These are phyloP conservation scores for Ophion costatus DNA, from an alignment of 2,888 invertebrate species.

Conservation along the genomic window DNA sequence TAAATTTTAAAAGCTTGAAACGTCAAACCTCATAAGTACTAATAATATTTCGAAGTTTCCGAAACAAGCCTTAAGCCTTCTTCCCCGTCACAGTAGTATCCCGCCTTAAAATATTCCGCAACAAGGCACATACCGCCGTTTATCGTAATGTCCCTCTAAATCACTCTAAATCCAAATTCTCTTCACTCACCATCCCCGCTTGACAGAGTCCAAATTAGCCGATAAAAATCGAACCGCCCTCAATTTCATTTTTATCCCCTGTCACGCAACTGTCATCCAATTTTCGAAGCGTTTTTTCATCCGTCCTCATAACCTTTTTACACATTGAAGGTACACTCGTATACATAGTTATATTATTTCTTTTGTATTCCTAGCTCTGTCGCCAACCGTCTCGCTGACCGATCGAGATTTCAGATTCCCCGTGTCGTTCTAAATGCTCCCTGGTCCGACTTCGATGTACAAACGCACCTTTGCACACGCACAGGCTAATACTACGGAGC, in stretches of 20 bases:
- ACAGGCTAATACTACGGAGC: background rate
- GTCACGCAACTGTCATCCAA: background rate
- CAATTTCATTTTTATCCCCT: background rate
- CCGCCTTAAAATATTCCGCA: background rate
- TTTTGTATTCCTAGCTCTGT: constrained; percentile 15
- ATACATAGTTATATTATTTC: constrained; percentile 11
- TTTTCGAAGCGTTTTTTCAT: background rate
- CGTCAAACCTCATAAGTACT: no score
- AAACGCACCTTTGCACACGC: background rate
- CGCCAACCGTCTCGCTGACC: constrained; percentile 35
- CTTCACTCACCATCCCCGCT: background rate
- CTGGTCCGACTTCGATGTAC: background rate
- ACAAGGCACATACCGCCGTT: background rate
- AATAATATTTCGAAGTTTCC: no score
- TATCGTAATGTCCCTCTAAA: background rate
- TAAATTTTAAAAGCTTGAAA: no score
- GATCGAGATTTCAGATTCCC: constrained; percentile 43
- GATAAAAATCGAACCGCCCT: background rate
- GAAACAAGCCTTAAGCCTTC: no score
- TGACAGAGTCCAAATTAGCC: background rate
- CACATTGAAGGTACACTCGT: background rate
- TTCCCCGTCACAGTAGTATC: no score
- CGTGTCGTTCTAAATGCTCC: constrained; percentile 22
- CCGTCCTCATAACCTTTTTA: background rate
- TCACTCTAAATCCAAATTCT: no score